Evolutionary conservation across 2,888 invertebrate species (phyloP).

Genomic region (Agrilus biguttatus): DNA sequence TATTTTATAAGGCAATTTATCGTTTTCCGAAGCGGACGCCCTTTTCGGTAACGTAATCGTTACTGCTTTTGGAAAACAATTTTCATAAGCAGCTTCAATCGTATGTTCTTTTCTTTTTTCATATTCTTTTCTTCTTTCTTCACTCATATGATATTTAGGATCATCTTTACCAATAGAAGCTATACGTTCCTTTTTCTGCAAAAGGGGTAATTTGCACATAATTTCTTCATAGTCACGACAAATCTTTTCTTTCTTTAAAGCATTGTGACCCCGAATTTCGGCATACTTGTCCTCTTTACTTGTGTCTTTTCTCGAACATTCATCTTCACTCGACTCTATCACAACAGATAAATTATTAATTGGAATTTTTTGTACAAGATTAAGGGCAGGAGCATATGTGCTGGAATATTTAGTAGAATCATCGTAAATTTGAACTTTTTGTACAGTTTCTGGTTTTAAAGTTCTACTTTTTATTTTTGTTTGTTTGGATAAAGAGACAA

Average conservation of each 20-base stretch:
- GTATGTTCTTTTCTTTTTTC: slow-evolving; percentile 32
- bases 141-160: slow-evolving; percentile 29
- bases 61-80: slow-evolving; percentile 21
- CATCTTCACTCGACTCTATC: slow-evolving; percentile 16
- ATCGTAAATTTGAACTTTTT: slow-evolving; percentile 33
- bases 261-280: slow-evolving; percentile 30
- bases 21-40: slow-evolving; percentile 1
- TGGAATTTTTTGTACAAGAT: slow-evolving; percentile 24
- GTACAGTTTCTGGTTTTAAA: slow-evolving; percentile 3
- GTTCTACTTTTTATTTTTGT: slow-evolving; percentile 5
- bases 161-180: slow-evolving; percentile 21
- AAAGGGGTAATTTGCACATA: slow-evolving; percentile 30
- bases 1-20: slow-evolving; percentile 8
- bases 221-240: slow-evolving; percentile 36
- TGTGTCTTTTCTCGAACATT: slow-evolving; percentile 16
- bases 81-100: slow-evolving; percentile 38
- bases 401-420: slow-evolving; percentile 32
- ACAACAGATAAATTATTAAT: slow-evolving; percentile 19
- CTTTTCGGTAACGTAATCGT: slow-evolving; percentile 19
- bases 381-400: slow-evolving; percentile 20
- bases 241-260: slow-evolving; percentile 35
- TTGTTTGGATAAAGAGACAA: no score
- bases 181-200: slow-evolving; percentile 28
- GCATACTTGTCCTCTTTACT: slow-evolving; percentile 23
- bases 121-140: slow-evolving; percentile 29